Evolutionary conservation across 2,113 vertebrate species (phyloP).

Genomic region (Cryptoleucopteryx plumbea): DNA sequence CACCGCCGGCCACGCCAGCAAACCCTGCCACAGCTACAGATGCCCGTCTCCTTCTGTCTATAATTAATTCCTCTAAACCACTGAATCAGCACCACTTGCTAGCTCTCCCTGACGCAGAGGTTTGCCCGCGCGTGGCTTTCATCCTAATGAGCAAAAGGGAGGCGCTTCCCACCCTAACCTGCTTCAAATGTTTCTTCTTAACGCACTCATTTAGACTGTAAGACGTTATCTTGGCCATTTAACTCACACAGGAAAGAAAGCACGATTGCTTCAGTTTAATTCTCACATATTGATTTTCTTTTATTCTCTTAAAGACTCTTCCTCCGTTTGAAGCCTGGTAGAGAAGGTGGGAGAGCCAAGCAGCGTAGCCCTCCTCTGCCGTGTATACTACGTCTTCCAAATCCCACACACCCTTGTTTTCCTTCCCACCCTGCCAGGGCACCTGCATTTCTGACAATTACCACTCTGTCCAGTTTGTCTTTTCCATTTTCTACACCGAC

Average conservation of each 20-base stretch:
- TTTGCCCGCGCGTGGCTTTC: rapidly evolving
- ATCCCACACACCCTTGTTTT: rapidly evolving
- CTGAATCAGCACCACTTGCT: rapidly evolving
- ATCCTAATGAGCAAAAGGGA: background rate
- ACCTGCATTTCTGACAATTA: background rate
- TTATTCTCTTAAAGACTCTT: background rate
- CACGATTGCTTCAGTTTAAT: background rate
- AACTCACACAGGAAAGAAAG: background rate
- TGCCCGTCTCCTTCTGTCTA: background rate
- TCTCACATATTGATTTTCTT: background rate
- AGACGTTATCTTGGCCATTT: background rate
- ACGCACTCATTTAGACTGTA: rapidly evolving
- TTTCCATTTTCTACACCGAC: background rate
- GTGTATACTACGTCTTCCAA: background rate
- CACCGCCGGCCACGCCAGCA: background rate
- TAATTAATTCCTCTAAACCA: background rate
- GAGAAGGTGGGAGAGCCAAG: background rate
- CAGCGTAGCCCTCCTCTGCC: background rate
- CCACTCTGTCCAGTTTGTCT: background rate
- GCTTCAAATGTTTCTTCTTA: background rate
- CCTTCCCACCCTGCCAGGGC: background rate
- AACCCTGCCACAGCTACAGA: background rate
- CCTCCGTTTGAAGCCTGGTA: background rate
- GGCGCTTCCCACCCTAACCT: background rate
- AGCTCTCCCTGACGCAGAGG: background rate